Base-by-base conservation (phyloP, 2,113 vertebrate genomes). In the Furnarius figulus region DNA sequence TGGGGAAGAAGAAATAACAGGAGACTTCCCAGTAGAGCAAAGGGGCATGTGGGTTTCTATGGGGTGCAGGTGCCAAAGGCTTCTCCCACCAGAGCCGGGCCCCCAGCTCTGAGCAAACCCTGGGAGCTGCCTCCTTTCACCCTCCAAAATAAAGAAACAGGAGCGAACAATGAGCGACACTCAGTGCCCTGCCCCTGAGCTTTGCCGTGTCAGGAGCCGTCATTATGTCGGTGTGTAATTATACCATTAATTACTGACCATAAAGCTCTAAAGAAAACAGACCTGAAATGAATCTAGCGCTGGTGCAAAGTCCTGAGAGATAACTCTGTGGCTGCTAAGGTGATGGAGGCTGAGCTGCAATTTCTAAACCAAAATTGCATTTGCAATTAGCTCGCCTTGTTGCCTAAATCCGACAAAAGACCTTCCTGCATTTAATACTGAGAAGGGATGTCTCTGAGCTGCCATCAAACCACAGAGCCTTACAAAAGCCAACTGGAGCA, bases 251-350 rank as follows among this genome's bases (percentile, higher is more conserved):
- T 96, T 94, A 96, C 88, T 92, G 95, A 93, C 95, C 93, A 92
- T 92, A 95, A 96, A 97, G 83, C 88, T 94, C 88, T 92, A 94
- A 95, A 92, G 93, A 94, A 97, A 96, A 96, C 95, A 97, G 92
- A 75, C 56, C n/a, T 15, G 52, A 90, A 97, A 94, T 84, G 35
- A 95, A 55, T 86, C 63, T 42, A 86, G 42, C 5, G 0, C 63
- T 78, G 76, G 40, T 89, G 91, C 70, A 87, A 94, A 97, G 81
- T 85, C 91, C 81, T 87, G 33, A 35, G 89, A 94, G 95, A 94
- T 96, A 91, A 52, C 77, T 92, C 95, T 49, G n/a, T 65, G 70
- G 94, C 93, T 96, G 87, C 87, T 94, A 85, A 94, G 93, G 89
- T 76, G 61, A 91, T 89, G 84, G 46, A 56, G 87, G 25, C 55